Evolutionary conservation across 2,113 vertebrate species (phyloP).

Genomic region (Garra rufa): DNA sequence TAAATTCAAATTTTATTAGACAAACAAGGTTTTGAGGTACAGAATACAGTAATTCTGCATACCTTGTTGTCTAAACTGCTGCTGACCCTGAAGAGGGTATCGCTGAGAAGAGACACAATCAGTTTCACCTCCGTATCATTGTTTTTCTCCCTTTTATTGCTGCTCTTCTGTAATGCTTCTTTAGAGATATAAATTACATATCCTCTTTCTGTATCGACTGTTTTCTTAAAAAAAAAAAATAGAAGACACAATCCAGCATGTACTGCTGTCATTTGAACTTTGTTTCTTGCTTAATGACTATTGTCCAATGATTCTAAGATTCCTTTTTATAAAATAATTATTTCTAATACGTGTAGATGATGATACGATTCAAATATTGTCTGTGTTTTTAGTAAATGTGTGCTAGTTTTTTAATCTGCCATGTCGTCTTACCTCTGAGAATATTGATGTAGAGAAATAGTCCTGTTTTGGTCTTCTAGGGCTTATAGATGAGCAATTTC

Average conservation of each 20-base stretch:
- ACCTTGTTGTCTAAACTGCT: not conserved
- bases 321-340: no score
- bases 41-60: not conserved
- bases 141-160: not conserved
- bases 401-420: no score
- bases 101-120: constrained; percentile 60
- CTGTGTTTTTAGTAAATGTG: no score
- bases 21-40: not conserved
- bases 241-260: not conserved
- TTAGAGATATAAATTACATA: constrained; percentile 58
- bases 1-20: not conserved
- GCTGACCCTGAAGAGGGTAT: constrained; percentile 66
- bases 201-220: not conserved
- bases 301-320: not conserved
- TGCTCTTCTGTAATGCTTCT: constrained; percentile 60
- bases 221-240: not conserved
- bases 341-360: no score
- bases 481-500: accelerated
- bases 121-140: constrained; percentile 30
- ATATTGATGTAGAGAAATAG: not conserved
- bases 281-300: not conserved
- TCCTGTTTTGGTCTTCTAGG: not conserved
- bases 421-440: not conserved
- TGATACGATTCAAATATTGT: no score
- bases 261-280: not conserved